phyloP scores from a whole-genome alignment of 64 coral and sea anemone species.

The Porites australiensis region DNA sequence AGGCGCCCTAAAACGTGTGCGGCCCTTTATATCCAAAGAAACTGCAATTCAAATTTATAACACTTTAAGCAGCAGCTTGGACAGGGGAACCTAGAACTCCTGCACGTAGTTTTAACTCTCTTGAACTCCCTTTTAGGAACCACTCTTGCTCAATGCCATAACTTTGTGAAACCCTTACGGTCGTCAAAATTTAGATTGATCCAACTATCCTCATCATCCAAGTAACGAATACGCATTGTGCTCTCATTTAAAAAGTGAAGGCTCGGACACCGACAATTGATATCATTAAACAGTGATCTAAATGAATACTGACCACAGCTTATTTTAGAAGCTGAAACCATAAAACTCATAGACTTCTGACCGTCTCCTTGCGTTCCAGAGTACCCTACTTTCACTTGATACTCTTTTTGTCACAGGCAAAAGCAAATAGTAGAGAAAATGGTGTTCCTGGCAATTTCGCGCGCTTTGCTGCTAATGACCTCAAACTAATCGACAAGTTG shows the following conservation, averaged over 20 bases:
- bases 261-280: neutral
- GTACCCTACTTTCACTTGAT: constrained; percentile 43
- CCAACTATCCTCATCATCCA: constrained; percentile 16
- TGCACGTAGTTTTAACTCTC: constrained; percentile 35
- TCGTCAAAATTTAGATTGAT: constrained; percentile 30
- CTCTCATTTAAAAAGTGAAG: neutral
- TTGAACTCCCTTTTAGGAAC: constrained; percentile 34
- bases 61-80: neutral
- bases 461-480: constrained; percentile 5
- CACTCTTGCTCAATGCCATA: neutral
- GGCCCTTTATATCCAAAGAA: too few species aligned
- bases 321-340: neutral
- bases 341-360: constrained; percentile 42
- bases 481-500: neutral
- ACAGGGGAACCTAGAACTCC: constrained; percentile 33
- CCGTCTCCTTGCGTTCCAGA: neutral
- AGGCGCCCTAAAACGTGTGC: too few species aligned
- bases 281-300: neutral
- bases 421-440: too few species aligned
- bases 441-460: neutral
- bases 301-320: neutral
- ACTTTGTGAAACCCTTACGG: neutral
- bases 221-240: constrained; percentile 19
- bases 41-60: too few species aligned
- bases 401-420: neutral